phyloP scores from a whole-genome alignment of 2,797 vertebrate genomes.

The Arremon aurantiirostris region DNA sequence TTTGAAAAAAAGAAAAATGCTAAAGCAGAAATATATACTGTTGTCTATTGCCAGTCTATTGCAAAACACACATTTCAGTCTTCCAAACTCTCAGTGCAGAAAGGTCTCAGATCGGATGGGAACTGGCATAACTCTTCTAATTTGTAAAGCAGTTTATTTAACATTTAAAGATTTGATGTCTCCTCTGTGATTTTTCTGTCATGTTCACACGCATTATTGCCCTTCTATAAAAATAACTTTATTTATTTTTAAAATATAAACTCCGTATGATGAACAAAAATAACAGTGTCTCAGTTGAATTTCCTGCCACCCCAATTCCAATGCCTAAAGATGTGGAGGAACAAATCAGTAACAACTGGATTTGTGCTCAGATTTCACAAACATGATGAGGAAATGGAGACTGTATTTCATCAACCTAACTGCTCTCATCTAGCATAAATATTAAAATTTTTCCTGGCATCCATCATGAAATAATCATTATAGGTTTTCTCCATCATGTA shows the following conservation, averaged over 20 bases:
- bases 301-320: slow-evolving; percentile 6
- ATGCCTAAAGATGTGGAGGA: background rate
- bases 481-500: background rate
- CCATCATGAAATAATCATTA: background rate
- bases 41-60: background rate
- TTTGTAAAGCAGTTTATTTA: slow-evolving; percentile 40
- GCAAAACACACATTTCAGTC: background rate
- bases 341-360: slow-evolving; percentile 15
- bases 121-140: background rate
- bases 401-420: slow-evolving; percentile 33
- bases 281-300: slow-evolving; percentile 18
- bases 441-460: background rate
- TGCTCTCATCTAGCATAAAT: slow-evolving; percentile 1
- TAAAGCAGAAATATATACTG: background rate
- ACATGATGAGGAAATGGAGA: background rate
- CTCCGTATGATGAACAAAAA: slow-evolving; percentile 15
- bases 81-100: background rate
- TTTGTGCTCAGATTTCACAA: slow-evolving; percentile 36
- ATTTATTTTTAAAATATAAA: slow-evolving; percentile 59
- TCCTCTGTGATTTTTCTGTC: slow-evolving; percentile 50
- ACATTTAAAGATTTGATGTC: slow-evolving; percentile 38
- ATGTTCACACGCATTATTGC: slow-evolving; percentile 52
- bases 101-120: background rate
- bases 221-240: slow-evolving; percentile 60
- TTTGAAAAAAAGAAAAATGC: background rate